Conservation (phyloP, 1,140 invertebrate species). For the Antheraea pernyi region DNA sequence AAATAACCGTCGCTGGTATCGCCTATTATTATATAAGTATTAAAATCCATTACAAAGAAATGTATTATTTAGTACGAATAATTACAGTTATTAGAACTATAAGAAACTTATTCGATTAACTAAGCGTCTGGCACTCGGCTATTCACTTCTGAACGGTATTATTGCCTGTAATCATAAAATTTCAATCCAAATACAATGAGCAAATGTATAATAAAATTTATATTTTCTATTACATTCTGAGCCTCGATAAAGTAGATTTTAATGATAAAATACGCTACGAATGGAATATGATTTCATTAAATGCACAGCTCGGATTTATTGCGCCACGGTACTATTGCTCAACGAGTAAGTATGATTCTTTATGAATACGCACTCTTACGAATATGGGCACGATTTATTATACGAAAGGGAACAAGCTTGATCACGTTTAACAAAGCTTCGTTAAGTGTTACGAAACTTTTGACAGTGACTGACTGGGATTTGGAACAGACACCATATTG, state of each 20-base stretch:
- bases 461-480: conserved; percentile 9
- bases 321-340: conserved; percentile 30
- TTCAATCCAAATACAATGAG: too few species aligned
- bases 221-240: neutral
- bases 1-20: too few species aligned
- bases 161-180: too few species aligned
- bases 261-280: neutral
- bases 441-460: conserved; percentile 31
- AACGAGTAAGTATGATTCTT: conserved; percentile 26
- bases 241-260: neutral
- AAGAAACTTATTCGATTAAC: too few species aligned
- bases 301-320: conserved; percentile 28
- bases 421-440: conserved; percentile 47
- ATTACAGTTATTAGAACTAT: too few species aligned
- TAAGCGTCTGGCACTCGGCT: too few species aligned
- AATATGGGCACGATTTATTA: conserved; percentile 55
- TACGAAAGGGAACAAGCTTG: conserved; percentile 42
- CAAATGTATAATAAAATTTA: too few species aligned
- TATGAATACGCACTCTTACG: conserved; percentile 31
- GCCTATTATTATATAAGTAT: too few species aligned
- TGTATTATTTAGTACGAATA: too few species aligned
- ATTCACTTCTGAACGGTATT: too few species aligned
- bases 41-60: too few species aligned
- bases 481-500: conserved; percentile 20
- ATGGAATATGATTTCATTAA: conserved; percentile 5